Base-by-base conservation (phyloP, 2,797 vertebrate species). In the Gallirallus australis region DNA sequence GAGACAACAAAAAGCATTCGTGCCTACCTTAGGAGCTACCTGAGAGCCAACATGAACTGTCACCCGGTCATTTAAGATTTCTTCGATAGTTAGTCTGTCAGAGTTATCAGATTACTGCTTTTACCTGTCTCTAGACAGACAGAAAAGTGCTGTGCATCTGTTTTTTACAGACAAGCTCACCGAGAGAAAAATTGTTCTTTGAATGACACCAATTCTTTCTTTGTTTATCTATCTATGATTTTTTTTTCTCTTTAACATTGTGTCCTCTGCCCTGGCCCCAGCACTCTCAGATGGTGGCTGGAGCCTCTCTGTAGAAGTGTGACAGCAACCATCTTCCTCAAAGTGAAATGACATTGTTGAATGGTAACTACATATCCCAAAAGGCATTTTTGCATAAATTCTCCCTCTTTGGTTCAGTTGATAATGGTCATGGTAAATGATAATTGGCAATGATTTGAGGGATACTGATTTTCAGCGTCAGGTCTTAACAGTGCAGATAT, bases 171-270 rank as follows among this genome's bases (percentile, higher is more conserved):
- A 73, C 52, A 80, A 73, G 13, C 48, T 91, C 81, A 73, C 17
- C 1, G 7, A 70, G 68, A 82, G 48, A 85, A 89, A 93, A 89
- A 77, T 73, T 82, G 21, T 89, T 93, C 78, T 92, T 76, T 87
- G 68, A 89, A 76, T 92, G 86, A 70, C 64, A 92, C 17, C 48
- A 77, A 73, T 95, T 91, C 82, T 15, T 28, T 87, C 28, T 86
- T 95, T 91, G 50, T 91, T 95, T 92, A 64, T 50, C 40, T 84
- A 15, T 56, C 30, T 63, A 27, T 61, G 57, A 9, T 30, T 56
- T 33, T 25, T 17, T 21, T 16, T 37, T 53, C 30, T 54, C 59
- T 56, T 48, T 64, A 75, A 39, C 79, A 17, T 11, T 63, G 20
- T 84, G 45, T 81, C 37, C 64, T 86, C 3, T 77, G 75, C 12